Evolutionary conservation across 2,888 invertebrate species (phyloP), one percentile per base, ranked within the genome.

Genomic region (Agrotis ipsilon): DNA sequence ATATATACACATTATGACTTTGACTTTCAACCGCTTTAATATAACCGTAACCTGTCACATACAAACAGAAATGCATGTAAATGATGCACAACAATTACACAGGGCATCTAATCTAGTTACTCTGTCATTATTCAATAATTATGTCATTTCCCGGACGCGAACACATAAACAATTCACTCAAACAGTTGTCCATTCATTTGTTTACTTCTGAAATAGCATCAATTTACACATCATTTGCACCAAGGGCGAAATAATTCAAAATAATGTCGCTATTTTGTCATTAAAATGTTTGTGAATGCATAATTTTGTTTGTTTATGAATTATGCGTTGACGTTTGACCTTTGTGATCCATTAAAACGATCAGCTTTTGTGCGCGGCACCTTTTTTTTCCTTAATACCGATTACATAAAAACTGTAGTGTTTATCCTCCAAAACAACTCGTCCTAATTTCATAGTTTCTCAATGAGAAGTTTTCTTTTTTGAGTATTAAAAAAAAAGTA

Each of bases 201-300:
- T 84, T 83, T 78, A 73, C 72, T 76, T 79, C 68, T 67, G 27
- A 51, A 70, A 74, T 72, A 52, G 21, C 67, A 52, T 67, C 67
- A 70, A 75, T 75, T 73, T 59, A 62, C 59, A 72, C 73, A 68
- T 76, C 57, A 76, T 81, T 81, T 58, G 49, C 63, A 51, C 19
- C 79, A 82, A 79, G 80, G 72, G 14, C 70, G 57, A 62, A 69
- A 81, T 78, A 63, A 72, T 73, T 72, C 72, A 57, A 62, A 69
- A 81, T 78, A 63, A 72, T 73, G 71, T 66, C 11, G 24, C 59
- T 18, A 52, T 58, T 79, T 75, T 71, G 61, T 74, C 55, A 57
- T 51, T 24, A 58, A 66, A 66, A 71, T n/a, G 21, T 39, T 19
- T 13, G 24, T 27, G 16, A 6, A 18, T 58, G 32, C 6, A 32